A percentile compares a stretch with the other conserved stretches of the same genome.
These are phyloP conservation scores for Damaliscus lunatus DNA, from an alignment of 2,113 vertebrate genomes.

Conservation along the genomic window DNA sequence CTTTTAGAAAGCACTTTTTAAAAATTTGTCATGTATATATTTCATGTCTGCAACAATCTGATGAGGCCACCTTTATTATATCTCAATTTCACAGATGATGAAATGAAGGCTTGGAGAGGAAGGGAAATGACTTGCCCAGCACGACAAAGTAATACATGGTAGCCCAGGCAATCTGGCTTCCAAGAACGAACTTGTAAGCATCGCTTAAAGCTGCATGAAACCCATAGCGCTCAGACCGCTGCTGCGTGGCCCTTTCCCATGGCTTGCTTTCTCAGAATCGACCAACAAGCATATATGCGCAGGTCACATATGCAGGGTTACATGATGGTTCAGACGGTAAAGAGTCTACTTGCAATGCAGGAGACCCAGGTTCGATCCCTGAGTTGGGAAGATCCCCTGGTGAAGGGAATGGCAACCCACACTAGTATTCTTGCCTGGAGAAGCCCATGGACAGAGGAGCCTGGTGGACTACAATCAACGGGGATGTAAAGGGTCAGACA, in stretches of 20 bases:
- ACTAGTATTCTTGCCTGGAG: not conserved
- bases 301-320: not conserved
- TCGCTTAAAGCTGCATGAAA: not conserved
- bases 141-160: not conserved
- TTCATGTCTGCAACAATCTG: not conserved
- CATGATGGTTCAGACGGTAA: not conserved
- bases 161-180: not conserved
- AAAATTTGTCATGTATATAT: not conserved
- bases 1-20: not conserved
- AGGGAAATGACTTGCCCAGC: not conserved
- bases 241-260: not conserved
- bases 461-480: not conserved
- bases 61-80: not conserved
- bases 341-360: not conserved
- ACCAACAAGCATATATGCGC: not conserved
- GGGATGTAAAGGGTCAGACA: not conserved
- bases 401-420: not conserved
- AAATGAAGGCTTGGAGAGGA: not conserved
- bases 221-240: not conserved
- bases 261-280: not conserved
- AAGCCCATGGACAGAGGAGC: not conserved
- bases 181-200: not conserved
- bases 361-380: not conserved
- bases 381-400: not conserved
- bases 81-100: not conserved